phyloP scores from a whole-genome alignment of 2,113 vertebrate species.

The Oreotrochilus melanogaster region DNA sequence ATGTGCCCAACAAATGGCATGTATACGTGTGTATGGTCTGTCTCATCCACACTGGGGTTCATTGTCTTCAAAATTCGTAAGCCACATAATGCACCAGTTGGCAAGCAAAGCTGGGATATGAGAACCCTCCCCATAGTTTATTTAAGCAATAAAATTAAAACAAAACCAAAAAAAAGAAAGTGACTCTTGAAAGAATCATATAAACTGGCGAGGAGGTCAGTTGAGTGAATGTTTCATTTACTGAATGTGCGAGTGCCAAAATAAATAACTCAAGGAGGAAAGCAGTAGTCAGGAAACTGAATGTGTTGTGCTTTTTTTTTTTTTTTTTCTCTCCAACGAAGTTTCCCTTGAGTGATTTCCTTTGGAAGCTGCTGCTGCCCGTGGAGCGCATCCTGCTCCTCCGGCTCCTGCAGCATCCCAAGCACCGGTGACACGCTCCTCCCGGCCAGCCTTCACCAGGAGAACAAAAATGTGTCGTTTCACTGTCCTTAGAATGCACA shows the following conservation, averaged over 20 bases:
- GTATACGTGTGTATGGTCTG: accelerated
- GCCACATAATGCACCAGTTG: conserved; percentile 6
- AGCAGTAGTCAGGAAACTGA: conserved; percentile 76
- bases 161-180: background rate
- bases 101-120: background rate
- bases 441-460: background rate
- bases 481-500: conserved; percentile 47
- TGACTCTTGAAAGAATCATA: conserved; percentile 4
- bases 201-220: background rate
- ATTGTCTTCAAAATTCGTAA: conserved; percentile 61
- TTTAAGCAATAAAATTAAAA: conserved; percentile 6
- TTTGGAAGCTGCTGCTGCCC: conserved; percentile 76
- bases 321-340: conserved; percentile 70
- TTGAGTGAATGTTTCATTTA: conserved; percentile 58
- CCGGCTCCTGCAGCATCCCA: background rate
- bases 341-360: conserved; percentile 84
- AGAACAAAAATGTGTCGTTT: conserved; percentile 51
- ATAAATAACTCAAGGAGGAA: conserved; percentile 72
- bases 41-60: conserved; percentile 21
- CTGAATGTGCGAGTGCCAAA: conserved; percentile 68
- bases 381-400: background rate
- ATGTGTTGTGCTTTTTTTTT: conserved; percentile 49
- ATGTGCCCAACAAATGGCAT: background rate
- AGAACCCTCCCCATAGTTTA: conserved; percentile 16
- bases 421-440: background rate